Evolutionary conservation across 2,888 invertebrate species (phyloP), one percentile per base, ranked within the genome.

Genomic region (Oeneis ivallda): DNA sequence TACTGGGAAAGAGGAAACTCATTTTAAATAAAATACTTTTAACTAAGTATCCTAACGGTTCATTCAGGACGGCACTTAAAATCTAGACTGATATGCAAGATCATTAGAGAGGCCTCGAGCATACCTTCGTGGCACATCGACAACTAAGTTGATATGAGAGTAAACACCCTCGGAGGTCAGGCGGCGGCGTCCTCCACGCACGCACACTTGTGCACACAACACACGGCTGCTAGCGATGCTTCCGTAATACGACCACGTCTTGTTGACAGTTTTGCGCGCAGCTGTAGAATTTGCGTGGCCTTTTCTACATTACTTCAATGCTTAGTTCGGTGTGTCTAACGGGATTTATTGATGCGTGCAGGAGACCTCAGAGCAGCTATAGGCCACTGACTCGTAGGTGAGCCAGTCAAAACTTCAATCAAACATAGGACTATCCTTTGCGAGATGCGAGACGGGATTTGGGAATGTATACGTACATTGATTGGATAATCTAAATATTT

Each of bases 191-290:
- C 57, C 47, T 60, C 60, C 37, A 54, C 54, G 54, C 54, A 54
- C 54, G 54, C 10, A 10, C 54, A 54, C 54, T 39, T 54, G 54
- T 37, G 54, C 54, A 54, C 37, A 54, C 54, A 53, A 8, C 47
- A 15, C 37, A 11, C 37, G 54, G 17, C 54, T 37, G 47, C 0
- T 11, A 7, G 50, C 26, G 1, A 52, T 7, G 32, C 54, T 54
- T 54, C 54, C 37, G 54, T 5, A 15, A 37, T 15, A 54, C 34
- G 17, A 37, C 37, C 47, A 47, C 17, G 37, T 10, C 15, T 15
- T 37, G 37, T 34, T 15, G 54, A 54, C 54, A 54, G 37, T 34
- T 34, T 15, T 37, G 37, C 53, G 34, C 34, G 37, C 54, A 54
- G 17, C 15, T 17, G 37, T 15, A 15, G 32, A 37, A 34, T 15